Base-by-base conservation (phyloP, 2,888 invertebrate species). In the Cacoxenus indagator region DNA sequence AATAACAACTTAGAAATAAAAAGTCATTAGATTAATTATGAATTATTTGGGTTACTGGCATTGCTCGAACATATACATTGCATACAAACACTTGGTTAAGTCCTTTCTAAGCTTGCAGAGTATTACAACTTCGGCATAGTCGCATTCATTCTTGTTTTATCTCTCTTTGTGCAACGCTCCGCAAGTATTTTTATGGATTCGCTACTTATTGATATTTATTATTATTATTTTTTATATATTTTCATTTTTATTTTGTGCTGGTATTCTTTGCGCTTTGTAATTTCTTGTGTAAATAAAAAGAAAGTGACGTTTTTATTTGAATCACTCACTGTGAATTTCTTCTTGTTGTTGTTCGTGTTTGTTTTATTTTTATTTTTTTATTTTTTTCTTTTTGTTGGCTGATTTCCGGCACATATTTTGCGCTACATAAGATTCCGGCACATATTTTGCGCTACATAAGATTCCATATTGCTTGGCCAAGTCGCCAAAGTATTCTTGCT, bases 211-310 rank as follows among this genome's bases (percentile, higher is more conserved):
- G 14, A 11, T 11, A 43, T 43, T 0, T 43, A 43, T 43, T 43
- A n/a, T 43, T 43, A 43, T 43, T 43, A n/a, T n/a, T 43, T 43
- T 43, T 43, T 43, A 14, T 43, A 37, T 82, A 82, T 81, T 83
- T 79, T 83, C 67, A 67, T 82, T 79, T 81, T 80, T 80, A 80
- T 83, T 81, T 78, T 76, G 81, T 82, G 70, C 75, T n/a, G 73
- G 81, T 81, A 82, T 79, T 84, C 81, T 84, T 84, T 78, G 82
- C 83, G 81, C 83, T 82, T 83, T 82, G 84, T 84, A 82, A 82
- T 83, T 84, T n/a, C n/a, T 82, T 78, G 84, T 71, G 83, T 83
- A 82, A 82, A 82, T 82, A 84, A 81, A 82, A 83, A 76, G 82
- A 81, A 81, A 81, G 81, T 82, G 80, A 82, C 81, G 73, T 78